Percentiles rank a stretch among this genome's conserved stretches.
These are phyloP conservation scores for Zaprionus lineosus DNA, from an alignment of 2,888 invertebrate genomes.

Conservation along the genomic window DNA sequence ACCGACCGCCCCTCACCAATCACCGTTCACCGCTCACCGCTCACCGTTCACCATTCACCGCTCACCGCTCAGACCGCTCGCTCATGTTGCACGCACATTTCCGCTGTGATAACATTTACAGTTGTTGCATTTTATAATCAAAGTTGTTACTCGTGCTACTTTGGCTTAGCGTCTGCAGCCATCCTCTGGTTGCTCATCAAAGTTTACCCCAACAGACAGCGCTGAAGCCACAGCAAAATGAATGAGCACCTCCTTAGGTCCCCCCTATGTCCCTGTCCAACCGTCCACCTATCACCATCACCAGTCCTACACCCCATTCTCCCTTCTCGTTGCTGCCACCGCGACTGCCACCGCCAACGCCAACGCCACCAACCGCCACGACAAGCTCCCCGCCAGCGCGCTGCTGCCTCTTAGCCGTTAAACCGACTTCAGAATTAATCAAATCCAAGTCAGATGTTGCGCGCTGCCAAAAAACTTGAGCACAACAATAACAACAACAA, in stretches of 20 bases:
- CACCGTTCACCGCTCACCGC: neutral
- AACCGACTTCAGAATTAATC: conserved; percentile 76
- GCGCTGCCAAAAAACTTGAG: conserved; percentile 73
- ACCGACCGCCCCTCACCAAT: neutral
- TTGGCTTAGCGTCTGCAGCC: conserved; percentile 52
- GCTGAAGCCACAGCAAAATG: conserved; percentile 64
- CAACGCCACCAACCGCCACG: neutral
- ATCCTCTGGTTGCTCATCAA: conserved; percentile 62
- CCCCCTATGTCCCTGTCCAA: neutral
- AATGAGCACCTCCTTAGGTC: conserved; percentile 57
- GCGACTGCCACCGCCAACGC: neutral
- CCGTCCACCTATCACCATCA: neutral
- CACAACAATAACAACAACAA: conserved; percentile 41
- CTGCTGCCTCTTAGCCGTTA: conserved; percentile 66
- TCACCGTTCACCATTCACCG: neutral
- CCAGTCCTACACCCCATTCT: neutral
- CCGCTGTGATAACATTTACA: conserved; percentile 68
- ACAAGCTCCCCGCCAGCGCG: neutral
- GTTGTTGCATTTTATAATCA: conserved; percentile 76
- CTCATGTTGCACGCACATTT: conserved; percentile 58
- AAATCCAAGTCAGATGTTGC: conserved; percentile 75
- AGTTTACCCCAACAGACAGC: conserved; percentile 70
- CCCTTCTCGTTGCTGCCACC: neutral
- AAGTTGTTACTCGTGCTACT: conserved; percentile 71
- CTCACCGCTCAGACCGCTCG: no score